phyloP scores from a whole-genome alignment of 2,113 vertebrate species.

The Ochotona princeps region DNA sequence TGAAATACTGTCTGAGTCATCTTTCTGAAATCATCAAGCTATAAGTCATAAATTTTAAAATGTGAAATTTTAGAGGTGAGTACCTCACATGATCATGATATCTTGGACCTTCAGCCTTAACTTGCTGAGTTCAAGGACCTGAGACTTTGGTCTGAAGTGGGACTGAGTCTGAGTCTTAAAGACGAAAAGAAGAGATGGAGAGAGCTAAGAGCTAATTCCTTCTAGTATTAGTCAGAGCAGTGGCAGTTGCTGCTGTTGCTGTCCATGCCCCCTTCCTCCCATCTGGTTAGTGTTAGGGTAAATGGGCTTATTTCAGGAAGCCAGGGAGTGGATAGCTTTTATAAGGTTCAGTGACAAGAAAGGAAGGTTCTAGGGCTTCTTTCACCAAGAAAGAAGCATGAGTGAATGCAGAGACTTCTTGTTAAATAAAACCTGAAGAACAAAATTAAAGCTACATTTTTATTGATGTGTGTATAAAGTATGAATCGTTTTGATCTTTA shows the following conservation, averaged over 20 bases:
- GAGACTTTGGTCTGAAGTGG: slow-evolving; percentile 24
- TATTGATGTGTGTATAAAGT: neutral
- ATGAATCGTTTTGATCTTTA: neutral
- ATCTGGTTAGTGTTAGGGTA: neutral
- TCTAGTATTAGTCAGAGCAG: neutral
- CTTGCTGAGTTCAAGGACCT: slow-evolving; percentile 39
- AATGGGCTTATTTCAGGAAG: slow-evolving; percentile 29
- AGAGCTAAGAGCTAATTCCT: neutral
- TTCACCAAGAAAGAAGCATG: neutral
- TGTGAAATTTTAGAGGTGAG: slow-evolving; percentile 46
- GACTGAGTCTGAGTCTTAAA: neutral
- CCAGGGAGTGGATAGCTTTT: neutral
- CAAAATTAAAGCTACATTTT: slow-evolving; percentile 20
- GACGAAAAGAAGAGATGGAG: neutral
- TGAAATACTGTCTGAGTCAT: slow-evolving; percentile 18
- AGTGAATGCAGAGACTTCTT: slow-evolving; percentile 33
- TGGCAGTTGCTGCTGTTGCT: neutral
- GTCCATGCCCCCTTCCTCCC: neutral
- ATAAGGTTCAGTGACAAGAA: slow-evolving; percentile 8
- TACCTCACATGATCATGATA: slow-evolving; percentile 20
- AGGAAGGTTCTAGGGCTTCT: slow-evolving; percentile 27
- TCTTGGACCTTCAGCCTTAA: slow-evolving; percentile 4
- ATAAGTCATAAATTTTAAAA: slow-evolving; percentile 46
- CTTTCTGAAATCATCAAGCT: slow-evolving; percentile 40
- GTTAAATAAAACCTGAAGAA: slow-evolving; percentile 49